Evolutionary conservation across 1,140 invertebrate genomes (phyloP), one percentile per base, ranked within the genome.

Genomic region (Procambarus virginalis): DNA sequence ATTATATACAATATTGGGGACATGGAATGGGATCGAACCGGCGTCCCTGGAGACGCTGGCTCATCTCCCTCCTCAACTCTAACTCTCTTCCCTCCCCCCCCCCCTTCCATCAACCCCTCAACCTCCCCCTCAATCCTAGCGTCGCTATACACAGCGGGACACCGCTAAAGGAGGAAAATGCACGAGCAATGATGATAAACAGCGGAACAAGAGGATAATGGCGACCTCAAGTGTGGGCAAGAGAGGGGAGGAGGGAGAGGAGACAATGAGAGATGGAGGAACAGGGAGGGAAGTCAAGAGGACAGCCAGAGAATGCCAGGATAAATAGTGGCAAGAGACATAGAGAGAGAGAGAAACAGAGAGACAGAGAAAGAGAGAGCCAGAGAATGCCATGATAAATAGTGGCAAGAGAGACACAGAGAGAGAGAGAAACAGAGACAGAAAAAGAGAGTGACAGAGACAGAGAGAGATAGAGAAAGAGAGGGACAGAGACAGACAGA

Each of bases 101-200:
- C 22, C 5, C n/a, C 8, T 22, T 22, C 3, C 22, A 6, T 34
- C n/a, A 4, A 8, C 20, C 68, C 20, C n/a, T 73, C 68, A 5
- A 22, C 34, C 20, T 68, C 46, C 3, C 17, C 4, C 34, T 45
- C 68, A n/a, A 34, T 22, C n/a, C 10, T 6, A 34, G n/a, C 22
- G 34, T 10, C 68, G 8, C n/a, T 22, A 73, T 3, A 22, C 80
- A 20, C 80, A 82, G 80, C 51, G 45, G n/a, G 80, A 64, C 58
- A 10, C 10, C 34, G 22, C 64, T 75, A 58, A 75, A 75, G 48
- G 68, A 75, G 64, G 82, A 75, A 84, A 84, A 84, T 51, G 73
- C n/a, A 22, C 22, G 22, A 55, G 80, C 68, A 46, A 82, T 82
- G 80, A 82, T 82, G 80, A 82, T 82, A 68, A 51, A 84, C 68